phyloP scores from a whole-genome alignment of 2,113 vertebrate genomes.

The Vanacampus margaritifer region DNA sequence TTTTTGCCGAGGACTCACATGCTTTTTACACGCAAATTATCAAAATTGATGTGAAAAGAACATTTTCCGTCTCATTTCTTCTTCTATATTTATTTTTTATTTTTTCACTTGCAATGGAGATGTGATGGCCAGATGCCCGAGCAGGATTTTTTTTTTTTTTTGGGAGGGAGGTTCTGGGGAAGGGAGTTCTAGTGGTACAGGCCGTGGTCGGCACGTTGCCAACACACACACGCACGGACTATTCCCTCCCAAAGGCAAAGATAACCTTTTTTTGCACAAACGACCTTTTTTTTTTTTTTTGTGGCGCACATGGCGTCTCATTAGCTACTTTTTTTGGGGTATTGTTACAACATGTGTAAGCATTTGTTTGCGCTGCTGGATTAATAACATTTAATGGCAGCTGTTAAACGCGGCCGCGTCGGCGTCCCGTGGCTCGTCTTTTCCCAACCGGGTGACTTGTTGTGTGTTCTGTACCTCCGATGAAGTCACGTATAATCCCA shows the following conservation, averaged over 20 bases:
- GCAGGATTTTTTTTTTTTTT: constrained; percentile 54
- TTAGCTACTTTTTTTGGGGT: constrained; percentile 50
- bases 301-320: constrained; percentile 26
- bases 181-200: constrained; percentile 70
- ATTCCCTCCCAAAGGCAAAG: constrained; percentile 22
- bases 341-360: constrained; percentile 68
- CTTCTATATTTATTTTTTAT: constrained; percentile 25
- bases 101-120: constrained; percentile 42
- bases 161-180: constrained; percentile 62
- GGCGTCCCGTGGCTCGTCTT: constrained; percentile 62
- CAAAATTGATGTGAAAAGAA: neutral
- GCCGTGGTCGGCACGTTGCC: constrained; percentile 60
- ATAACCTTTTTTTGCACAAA: constrained; percentile 24
- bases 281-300: constrained; percentile 8
- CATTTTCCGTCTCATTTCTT: neutral
- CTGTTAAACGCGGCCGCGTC: constrained; percentile 73
- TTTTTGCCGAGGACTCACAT: constrained; percentile 54
- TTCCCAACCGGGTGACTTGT: constrained; percentile 53
- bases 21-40: neutral
- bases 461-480: constrained; percentile 1
- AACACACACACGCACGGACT: constrained; percentile 38
- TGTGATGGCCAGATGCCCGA: constrained; percentile 63
- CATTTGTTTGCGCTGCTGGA: constrained; percentile 69
- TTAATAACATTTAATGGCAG: constrained; percentile 73
- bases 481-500: neutral